A percentile compares a stretch with the other conserved stretches of the same genome.
These are phyloP conservation scores for Poecilobothrus nobilitatus DNA, from an alignment of 2,888 invertebrate species.

Conservation along the genomic window DNA sequence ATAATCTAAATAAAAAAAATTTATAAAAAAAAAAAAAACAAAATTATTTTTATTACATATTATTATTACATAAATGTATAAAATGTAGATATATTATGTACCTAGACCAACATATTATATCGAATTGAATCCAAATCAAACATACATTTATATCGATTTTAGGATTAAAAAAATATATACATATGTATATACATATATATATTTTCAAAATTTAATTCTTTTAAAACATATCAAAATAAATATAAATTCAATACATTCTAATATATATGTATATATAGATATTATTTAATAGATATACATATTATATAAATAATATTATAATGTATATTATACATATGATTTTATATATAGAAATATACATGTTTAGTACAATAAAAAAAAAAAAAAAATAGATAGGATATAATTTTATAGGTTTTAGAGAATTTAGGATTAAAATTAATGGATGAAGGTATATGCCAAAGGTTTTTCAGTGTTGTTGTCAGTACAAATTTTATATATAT, in stretches of 20 bases:
- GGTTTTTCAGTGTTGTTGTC: not conserved
- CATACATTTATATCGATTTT: not conserved
- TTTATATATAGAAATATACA: not conserved
- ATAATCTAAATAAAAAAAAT: not conserved
- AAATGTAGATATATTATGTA: no score
- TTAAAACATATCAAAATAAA: not conserved
- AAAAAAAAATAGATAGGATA: not conserved
- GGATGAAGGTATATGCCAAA: slow-evolving; percentile 6
- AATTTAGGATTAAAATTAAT: slow-evolving; percentile 4
- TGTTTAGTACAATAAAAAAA: not conserved
- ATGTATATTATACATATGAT: not conserved
- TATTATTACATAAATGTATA: not conserved
- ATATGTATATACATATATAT: no score
- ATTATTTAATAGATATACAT: not conserved
- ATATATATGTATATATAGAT: no score
- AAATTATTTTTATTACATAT: not conserved
- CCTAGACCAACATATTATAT: not conserved
- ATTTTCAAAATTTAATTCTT: slow-evolving; percentile 1
- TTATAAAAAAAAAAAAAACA: no score
- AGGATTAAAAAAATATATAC: not conserved
- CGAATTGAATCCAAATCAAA: not conserved
- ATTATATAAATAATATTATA: not conserved
- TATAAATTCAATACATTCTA: no score
- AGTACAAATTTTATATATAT: not conserved
- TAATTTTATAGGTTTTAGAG: slow-evolving; percentile 5